Conservation (phyloP, 2,888 invertebrate species). For the Colostygia pectinataria region DNA sequence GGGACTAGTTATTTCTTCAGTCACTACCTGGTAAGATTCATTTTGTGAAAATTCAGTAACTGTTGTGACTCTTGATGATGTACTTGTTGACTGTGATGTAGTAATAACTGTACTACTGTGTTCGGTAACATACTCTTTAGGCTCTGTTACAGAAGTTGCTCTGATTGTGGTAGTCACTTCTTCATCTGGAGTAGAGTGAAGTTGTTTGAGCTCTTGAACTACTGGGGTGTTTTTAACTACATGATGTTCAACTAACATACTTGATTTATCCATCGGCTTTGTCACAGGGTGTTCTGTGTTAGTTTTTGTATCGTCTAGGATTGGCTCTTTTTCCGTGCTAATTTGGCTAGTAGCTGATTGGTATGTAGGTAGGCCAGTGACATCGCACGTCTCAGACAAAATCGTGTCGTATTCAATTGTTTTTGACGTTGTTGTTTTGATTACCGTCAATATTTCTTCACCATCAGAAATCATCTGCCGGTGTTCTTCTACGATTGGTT, state of each 20-base stretch:
- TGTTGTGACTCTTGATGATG: slow-evolving; percentile 62
- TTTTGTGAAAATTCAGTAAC: slow-evolving; percentile 59
- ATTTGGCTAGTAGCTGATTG: background rate
- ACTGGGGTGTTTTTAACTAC: slow-evolving; percentile 13
- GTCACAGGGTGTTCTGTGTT: background rate
- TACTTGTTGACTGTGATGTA: slow-evolving; percentile 35
- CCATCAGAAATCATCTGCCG: slow-evolving; percentile 44
- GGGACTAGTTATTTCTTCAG: slow-evolving; percentile 49
- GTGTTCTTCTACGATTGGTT: slow-evolving; percentile 49
- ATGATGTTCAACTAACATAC: slow-evolving; percentile 3
- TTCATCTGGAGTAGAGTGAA: slow-evolving; percentile 47
- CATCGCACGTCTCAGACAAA: slow-evolving; percentile 28
- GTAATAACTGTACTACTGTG: slow-evolving; percentile 56
- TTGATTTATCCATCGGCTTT: slow-evolving; percentile 11
- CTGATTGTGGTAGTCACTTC: slow-evolving; percentile 54
- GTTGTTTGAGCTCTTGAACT: slow-evolving; percentile 42
- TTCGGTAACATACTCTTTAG: slow-evolving; percentile 55
- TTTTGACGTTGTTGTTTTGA: slow-evolving; percentile 52
- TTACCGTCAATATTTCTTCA: slow-evolving; percentile 50
- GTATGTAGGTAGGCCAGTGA: slow-evolving; percentile 20
- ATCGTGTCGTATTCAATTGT: slow-evolving; percentile 45
- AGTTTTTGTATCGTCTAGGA: background rate
- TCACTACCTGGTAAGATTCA: slow-evolving; percentile 56
- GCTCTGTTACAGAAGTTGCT: slow-evolving; percentile 52
- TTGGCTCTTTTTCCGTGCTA: background rate